Conservation (phyloP, 2,888 invertebrate species). For the Adela reaumurella region DNA sequence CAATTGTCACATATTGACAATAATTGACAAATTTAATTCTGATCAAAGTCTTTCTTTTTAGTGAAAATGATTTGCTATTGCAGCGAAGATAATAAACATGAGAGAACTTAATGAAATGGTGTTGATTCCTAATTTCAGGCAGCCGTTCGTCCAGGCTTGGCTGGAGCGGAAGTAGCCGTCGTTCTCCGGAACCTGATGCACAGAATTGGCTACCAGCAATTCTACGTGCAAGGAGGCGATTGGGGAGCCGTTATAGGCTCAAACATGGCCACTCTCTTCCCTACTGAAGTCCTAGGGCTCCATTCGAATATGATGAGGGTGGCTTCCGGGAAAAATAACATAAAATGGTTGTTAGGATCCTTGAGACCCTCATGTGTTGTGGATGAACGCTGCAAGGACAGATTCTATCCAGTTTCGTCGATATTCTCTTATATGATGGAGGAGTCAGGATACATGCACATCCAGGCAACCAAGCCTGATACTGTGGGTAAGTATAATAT, state of each 20-base stretch:
- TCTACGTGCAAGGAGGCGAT: constrained; percentile 68
- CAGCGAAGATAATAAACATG: too few relatives aligned
- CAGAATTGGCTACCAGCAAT: constrained; percentile 63
- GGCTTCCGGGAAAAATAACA: constrained; percentile 15
- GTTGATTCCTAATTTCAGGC: constrained; percentile 27
- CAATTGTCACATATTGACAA: constrained; percentile 3
- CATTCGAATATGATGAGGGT: constrained; percentile 57
- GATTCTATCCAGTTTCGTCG: constrained; percentile 4
- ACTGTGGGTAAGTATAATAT: constrained; percentile 46
- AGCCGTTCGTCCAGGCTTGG: constrained; percentile 59
- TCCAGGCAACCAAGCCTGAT: constrained; percentile 61
- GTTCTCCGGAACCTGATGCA: constrained; percentile 67
- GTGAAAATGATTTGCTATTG: too few relatives aligned
- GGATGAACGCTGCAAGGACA: constrained; percentile 29
- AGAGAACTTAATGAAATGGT: too few relatives aligned
- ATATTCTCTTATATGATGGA: constrained; percentile 13
- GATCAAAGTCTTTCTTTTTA: neutral
- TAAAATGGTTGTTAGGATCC: constrained; percentile 30
- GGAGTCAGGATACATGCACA: constrained; percentile 11
- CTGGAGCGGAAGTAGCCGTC: constrained; percentile 45
- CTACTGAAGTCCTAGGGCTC: constrained; percentile 28
- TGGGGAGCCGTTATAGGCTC: constrained; percentile 59
- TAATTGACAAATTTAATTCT: constrained; percentile 2
- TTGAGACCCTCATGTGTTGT: constrained; percentile 42
- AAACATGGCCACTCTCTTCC: constrained; percentile 51